A percentile compares a stretch with the other conserved stretches of the same genome.
Conservation (phyloP, 2,113 vertebrate genomes). For the Pycnonotus jocosus region DNA sequence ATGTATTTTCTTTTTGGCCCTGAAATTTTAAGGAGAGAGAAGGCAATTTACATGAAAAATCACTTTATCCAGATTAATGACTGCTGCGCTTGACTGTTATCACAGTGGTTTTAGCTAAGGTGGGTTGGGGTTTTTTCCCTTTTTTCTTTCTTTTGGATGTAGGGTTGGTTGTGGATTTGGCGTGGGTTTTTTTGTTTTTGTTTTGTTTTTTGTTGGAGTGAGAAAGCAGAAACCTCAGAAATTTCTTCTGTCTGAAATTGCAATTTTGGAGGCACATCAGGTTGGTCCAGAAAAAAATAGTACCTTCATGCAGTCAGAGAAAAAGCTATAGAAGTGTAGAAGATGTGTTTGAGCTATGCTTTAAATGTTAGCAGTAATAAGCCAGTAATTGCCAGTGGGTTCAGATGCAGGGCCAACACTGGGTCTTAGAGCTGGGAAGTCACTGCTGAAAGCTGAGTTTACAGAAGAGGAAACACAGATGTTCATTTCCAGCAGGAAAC, state of each 20-base stretch:
- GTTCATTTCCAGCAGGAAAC: background rate
- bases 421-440: background rate
- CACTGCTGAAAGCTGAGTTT: background rate
- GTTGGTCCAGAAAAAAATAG: background rate
- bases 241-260: background rate
- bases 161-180: background rate
- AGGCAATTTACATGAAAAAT: conserved; percentile 66
- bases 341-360: background rate
- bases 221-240: background rate
- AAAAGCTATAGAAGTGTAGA: background rate
- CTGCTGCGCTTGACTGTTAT: conserved; percentile 9
- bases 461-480: background rate
- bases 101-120: background rate
- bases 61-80: conserved; percentile 57
- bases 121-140: background rate
- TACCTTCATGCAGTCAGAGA: background rate
- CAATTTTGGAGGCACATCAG: background rate
- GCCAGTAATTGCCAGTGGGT: background rate
- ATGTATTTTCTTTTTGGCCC: conserved; percentile 43
- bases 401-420: background rate
- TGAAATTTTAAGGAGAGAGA: conserved; percentile 31
- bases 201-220: background rate
- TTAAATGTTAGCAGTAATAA: background rate
- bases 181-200: background rate
- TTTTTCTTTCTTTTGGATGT: too few species aligned